Conservation (phyloP, 2,888 invertebrate species). For the Chironomus riparius region DNA sequence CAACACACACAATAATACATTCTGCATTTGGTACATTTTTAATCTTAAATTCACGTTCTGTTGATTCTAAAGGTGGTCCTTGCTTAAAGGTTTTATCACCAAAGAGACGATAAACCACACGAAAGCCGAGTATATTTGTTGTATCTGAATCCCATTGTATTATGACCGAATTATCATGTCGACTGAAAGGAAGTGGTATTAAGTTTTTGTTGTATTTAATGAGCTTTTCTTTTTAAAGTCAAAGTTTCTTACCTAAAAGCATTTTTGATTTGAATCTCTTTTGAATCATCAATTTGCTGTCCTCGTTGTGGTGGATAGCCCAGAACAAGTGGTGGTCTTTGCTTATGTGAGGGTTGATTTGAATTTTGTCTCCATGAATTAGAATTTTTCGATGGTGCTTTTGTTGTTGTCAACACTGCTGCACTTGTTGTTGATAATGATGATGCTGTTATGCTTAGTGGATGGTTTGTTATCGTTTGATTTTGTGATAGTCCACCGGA, state of each 20-base stretch:
- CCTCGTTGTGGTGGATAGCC: conserved; percentile 58
- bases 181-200: not conserved
- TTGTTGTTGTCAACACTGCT: conserved; percentile 34
- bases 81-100: conserved; percentile 85
- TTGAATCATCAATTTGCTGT: conserved; percentile 54
- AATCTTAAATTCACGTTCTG: conserved; percentile 84
- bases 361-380: conserved; percentile 41
- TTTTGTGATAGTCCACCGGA: conserved; percentile 33
- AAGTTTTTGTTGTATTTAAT: not conserved
- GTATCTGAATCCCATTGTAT: conserved; percentile 89
- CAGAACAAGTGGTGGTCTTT: conserved; percentile 62
- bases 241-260: conserved; percentile 50
- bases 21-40: conserved; percentile 90
- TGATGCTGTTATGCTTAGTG: conserved; percentile 35
- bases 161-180: conserved; percentile 75
- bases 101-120: conserved; percentile 80
- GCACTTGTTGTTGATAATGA: conserved; percentile 11
- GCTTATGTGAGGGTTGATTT: conserved; percentile 35
- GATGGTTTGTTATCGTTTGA: not conserved
- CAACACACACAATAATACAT: conserved; percentile 88
- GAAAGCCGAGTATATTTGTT: conserved; percentile 77
- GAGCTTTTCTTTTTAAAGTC: not conserved
- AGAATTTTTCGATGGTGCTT: conserved; percentile 45
- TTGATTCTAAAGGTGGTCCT: conserved; percentile 80
- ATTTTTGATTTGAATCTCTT: conserved; percentile 75